phyloP scores from a whole-genome alignment of 92 coral and sea anemone genomes.

The Anthopleura xanthogrammica region DNA sequence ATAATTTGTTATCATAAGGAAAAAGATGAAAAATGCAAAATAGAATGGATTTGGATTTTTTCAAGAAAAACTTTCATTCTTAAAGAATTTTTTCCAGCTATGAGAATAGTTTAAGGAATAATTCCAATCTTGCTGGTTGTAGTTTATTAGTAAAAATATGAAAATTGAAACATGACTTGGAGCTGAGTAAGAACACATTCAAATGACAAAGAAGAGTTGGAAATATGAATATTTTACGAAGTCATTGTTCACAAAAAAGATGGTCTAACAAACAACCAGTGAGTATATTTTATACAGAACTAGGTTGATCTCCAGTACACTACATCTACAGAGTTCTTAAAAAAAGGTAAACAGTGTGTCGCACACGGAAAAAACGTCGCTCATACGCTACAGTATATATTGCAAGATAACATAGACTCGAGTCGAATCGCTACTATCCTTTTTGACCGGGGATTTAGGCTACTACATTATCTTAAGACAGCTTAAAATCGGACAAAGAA shows the following conservation, averaged over 20 bases:
- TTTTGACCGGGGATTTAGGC: background rate
- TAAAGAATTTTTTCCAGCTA: background rate
- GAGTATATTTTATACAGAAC: background rate
- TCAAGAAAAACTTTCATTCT: background rate
- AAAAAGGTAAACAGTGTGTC: slow-evolving; percentile 1
- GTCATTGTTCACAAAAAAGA: background rate
- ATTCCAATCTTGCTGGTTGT: background rate
- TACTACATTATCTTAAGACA: background rate
- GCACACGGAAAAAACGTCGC: background rate
- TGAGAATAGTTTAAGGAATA: no score
- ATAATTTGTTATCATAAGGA: background rate
- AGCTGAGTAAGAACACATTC: background rate
- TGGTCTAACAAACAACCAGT: background rate
- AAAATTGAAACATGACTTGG: background rate
- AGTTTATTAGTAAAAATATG: background rate
- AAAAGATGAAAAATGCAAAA: background rate
- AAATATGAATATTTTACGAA: slow-evolving; percentile 1
- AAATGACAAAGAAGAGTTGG: background rate
- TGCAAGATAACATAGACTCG: background rate
- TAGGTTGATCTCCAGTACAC: background rate
- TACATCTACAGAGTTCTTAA: background rate
- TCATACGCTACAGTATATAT: background rate
- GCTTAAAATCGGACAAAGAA: slow-evolving; percentile 2
- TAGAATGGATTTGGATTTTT: background rate
- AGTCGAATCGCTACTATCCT: background rate